phyloP scores from a whole-genome alignment of 2,888 invertebrate species.

The Steinernema scapterisci region DNA sequence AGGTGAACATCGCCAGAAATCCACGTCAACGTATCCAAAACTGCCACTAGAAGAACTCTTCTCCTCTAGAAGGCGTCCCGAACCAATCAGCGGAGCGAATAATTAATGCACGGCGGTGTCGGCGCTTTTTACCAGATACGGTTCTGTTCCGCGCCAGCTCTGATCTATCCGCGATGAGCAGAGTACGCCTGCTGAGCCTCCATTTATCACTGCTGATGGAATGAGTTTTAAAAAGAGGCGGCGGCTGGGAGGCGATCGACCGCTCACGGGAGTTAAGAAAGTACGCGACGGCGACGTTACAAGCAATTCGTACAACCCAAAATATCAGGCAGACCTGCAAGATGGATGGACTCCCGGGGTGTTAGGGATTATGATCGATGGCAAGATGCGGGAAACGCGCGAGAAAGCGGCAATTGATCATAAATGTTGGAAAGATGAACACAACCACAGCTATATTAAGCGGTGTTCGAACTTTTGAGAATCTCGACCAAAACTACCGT shows the following conservation, averaged over 20 bases:
- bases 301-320: neutral
- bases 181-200: neutral
- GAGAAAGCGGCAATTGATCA: neutral
- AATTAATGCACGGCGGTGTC: constrained; percentile 22
- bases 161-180: neutral
- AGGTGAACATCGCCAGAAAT: neutral
- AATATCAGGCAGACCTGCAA: neutral
- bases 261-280: constrained; percentile 11
- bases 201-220: constrained; percentile 11
- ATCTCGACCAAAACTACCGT: no score
- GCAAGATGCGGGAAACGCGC: neutral
- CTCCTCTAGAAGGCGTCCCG: constrained; percentile 17
- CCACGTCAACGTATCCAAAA: neutral
- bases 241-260: neutral
- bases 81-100: constrained; percentile 25
- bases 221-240: neutral
- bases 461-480: no score
- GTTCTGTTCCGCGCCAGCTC: neutral
- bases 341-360: constrained; percentile 22
- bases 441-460: no score
- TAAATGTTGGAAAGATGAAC: no score
- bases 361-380: constrained; percentile 14
- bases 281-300: neutral
- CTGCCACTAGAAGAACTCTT: neutral
- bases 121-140: constrained; percentile 32